Base-by-base conservation (phyloP, 2,113 vertebrate species). In the Falcunculus frontatus region DNA sequence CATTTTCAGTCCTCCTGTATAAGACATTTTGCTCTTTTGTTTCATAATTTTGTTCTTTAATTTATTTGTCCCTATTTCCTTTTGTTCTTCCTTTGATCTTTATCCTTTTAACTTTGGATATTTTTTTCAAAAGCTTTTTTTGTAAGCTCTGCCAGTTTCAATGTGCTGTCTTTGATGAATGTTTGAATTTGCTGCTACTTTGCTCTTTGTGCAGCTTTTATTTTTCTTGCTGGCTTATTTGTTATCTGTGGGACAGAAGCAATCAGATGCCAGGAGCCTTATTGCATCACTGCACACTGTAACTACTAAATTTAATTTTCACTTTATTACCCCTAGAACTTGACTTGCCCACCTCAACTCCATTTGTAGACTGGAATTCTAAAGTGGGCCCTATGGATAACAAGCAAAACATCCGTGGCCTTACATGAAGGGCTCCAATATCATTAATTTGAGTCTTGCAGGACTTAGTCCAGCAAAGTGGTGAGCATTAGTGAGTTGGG, bases 61-160 rank as follows among this genome's bases (percentile, higher is more conserved):
- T 92, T 95, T 95, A 81, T 89, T 84, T 93, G 37, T 80, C 42
- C 46, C 16, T 6, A 42, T 88, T 93, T 90, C 27, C 37, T 90
- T 95, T 93, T 82, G 60, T 76, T 92, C 68, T 91, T 67, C 60
- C 69, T 96, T 94, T 97, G 93, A 95, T 93, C 80, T 84, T 93
- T 78, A 89, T 82, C 42, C 87, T 96, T 95, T 89, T 89, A 92
- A 93, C 65, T 70, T 84, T 30, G 20, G 13, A 0, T 12, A 29
- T 63, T 56, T 68, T 64, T 68, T 89, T 64, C 47, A 81, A 89
- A 90, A 62, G 26, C 16, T 52, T 29, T 65, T 81, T 76, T 23
- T 22, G 29, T 60, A 55, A 90, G 52, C 37, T 11, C 37, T 63
- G 53, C 23, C 37, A 77, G 52, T 89, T 92, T 84, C 78, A 35